Percentiles rank a stretch among this genome's conserved stretches.
These are phyloP conservation scores for Dipodomys ordii DNA, from an alignment of 2,113 vertebrate species.

Conservation along the genomic window DNA sequence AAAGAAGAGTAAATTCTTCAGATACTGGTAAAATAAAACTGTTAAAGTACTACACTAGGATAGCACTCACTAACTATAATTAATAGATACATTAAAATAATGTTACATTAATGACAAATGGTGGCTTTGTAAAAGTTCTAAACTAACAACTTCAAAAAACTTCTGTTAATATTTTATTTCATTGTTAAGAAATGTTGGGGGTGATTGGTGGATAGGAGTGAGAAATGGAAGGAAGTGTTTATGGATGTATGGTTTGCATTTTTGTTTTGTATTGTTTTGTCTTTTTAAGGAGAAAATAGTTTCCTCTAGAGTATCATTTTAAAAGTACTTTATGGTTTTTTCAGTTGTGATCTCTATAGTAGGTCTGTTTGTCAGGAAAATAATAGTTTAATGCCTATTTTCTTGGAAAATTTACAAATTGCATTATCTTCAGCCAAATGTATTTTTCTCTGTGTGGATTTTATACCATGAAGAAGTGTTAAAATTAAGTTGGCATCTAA, in stretches of 20 bases:
- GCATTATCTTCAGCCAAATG: constrained; percentile 9
- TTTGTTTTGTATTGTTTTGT: neutral
- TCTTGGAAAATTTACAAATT: constrained; percentile 47
- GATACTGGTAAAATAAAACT: constrained; percentile 41
- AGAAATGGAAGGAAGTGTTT: neutral
- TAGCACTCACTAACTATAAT: neutral
- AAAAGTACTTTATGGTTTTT: constrained; percentile 36
- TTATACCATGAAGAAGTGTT: neutral
- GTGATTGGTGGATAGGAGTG: neutral
- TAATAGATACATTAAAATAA: constrained; percentile 27
- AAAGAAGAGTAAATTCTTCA: neutral
- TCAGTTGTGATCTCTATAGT: constrained; percentile 30
- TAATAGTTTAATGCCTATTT: constrained; percentile 36
- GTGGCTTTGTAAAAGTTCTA: constrained; percentile 19
- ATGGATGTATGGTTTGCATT: neutral
- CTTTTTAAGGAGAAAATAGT: neutral
- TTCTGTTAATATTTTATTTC: constrained; percentile 38
- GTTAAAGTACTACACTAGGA: constrained; percentile 13
- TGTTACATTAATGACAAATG: neutral
- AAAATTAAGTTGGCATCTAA: neutral
- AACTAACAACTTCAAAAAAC: constrained; percentile 15
- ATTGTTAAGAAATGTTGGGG: constrained; percentile 8
- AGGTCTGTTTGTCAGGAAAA: constrained; percentile 45
- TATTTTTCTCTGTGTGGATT: constrained; percentile 13
- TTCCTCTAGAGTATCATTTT: neutral